Base-by-base conservation (phyloP, 2,888 invertebrate species). In the Pseudoips prasinana region DNA sequence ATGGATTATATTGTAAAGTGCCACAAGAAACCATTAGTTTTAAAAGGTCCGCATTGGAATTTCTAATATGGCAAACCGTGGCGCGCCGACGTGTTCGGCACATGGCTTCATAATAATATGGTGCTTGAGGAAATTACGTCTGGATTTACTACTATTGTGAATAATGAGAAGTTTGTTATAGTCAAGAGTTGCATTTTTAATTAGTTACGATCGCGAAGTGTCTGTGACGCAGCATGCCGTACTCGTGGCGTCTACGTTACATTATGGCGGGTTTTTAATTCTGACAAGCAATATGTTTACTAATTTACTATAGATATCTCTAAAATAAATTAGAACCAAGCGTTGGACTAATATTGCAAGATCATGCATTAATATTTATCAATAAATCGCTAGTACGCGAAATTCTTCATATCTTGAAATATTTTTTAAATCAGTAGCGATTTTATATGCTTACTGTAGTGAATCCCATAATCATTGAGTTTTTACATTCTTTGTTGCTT, bases 1-100 rank as follows among this genome's bases (percentile, higher is more conserved):
- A 88, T 87, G 88, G 88, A 88, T 88, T 88, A 88, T 87, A 84
- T 85, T 88, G 81, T 88, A 81, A 83, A 86, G 85, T 85, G 83
- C 64, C 63, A 54, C 64, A 56, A 63, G 64, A 66, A 67, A 68
- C 63, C 56, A 58, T 62, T 71, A 70, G 68, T 71, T 76, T 70
- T 73, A 59, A 79, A 81, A 86, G 83, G 84, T 86, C 80, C 78
- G 86, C 83, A 81, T 77, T 79, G 86, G 85, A 85, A 85, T 86
- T 84, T 84, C 70, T 79, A 77, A 79, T 75, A 82, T 72, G 80
- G 75, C 81, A 68, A 73, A 65, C 68, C 66, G 73, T 70, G 62
- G 73, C 75, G 78, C 75, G 78, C 78, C 84, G 78, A 82, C 87
- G 82, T 87, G 86, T 76, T 77, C 74, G 76, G 74, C 87, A 87